A percentile compares a stretch with the other conserved stretches of the same genome.
Conservation (phyloP, 2,113 vertebrate genomes). For the Ceuthmochares aereus region DNA sequence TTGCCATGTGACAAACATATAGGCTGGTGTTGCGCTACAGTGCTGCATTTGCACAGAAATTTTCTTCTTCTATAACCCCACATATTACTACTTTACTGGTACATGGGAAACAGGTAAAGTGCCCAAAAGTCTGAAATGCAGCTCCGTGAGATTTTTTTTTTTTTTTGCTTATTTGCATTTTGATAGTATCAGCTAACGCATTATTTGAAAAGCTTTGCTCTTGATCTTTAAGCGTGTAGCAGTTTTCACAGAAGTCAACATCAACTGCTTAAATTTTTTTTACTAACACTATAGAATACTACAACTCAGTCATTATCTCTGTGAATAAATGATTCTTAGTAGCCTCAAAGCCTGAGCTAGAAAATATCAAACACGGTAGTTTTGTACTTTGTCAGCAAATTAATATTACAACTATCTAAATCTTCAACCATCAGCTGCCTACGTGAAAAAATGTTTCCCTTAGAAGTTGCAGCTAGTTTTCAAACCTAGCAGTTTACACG, state of each 20-base stretch:
- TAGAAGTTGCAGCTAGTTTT: background rate
- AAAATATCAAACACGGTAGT: background rate
- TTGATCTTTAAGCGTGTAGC: constrained; percentile 30
- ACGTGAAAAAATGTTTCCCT: background rate
- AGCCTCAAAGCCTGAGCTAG: background rate
- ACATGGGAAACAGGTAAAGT: constrained; percentile 97
- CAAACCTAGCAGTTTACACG: constrained; percentile 13
- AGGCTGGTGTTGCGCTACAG: constrained; percentile 93
- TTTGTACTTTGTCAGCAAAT: background rate
- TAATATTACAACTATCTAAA: background rate
- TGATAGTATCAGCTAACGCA: constrained; percentile 28
- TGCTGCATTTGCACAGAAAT: constrained; percentile 90
- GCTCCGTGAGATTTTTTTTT: constrained; percentile 65
- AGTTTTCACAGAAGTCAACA: constrained; percentile 30
- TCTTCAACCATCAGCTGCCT: background rate
- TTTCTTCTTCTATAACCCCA: constrained; percentile 93
- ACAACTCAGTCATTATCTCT: background rate
- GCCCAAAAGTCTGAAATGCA: constrained; percentile 54
- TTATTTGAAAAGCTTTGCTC: constrained; percentile 61
- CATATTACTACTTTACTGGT: constrained; percentile 97
- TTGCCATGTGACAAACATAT: constrained; percentile 74
- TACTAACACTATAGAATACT: constrained; percentile 59
- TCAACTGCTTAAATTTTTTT: constrained; percentile 16
- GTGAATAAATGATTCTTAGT: background rate
- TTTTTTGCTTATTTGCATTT: constrained; percentile 64